phyloP scores from a whole-genome alignment of 2,113 vertebrate species.

The Amblyopsis rosae region DNA sequence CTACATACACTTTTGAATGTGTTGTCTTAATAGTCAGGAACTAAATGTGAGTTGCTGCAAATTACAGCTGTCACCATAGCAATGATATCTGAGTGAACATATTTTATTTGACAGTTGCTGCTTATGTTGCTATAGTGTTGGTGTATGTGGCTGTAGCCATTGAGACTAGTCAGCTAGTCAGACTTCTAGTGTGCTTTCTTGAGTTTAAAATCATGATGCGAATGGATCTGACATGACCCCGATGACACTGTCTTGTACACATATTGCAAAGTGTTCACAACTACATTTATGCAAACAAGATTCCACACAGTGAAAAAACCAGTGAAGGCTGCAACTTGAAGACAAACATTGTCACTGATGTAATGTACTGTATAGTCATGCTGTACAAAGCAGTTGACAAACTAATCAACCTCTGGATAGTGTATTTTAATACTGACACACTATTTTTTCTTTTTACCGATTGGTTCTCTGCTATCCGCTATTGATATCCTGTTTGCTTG shows the following conservation, averaged over 20 bases:
- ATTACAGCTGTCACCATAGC: constrained; percentile 38
- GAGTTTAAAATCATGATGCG: too few species aligned
- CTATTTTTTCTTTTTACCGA: background rate
- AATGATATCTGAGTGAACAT: constrained; percentile 30
- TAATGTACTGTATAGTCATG: constrained; percentile 35
- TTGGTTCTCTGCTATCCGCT: constrained; percentile 12
- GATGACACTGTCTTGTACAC: constrained; percentile 13
- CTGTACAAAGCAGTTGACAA: constrained; percentile 9
- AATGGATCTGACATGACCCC: constrained; percentile 20
- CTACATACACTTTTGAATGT: constrained; percentile 36
- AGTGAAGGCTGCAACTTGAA: background rate
- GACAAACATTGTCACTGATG: constrained; percentile 8
- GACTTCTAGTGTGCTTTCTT: constrained; percentile 1
- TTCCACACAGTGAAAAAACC: background rate
- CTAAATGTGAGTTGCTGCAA: constrained; percentile 38
- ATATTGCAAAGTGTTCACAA: constrained; percentile 11
- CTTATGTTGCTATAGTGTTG: constrained; percentile 31
- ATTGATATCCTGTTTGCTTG: constrained; percentile 10
- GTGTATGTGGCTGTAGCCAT: constrained; percentile 20
- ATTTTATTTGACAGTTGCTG: constrained; percentile 24
- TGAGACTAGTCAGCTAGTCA: too few species aligned
- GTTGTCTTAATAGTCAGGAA: constrained; percentile 49
- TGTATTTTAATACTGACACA: too few species aligned
- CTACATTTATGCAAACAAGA: background rate
- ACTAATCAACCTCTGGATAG: too few species aligned